A percentile compares a stretch with the other conserved stretches of the same genome.
Conservation (phyloP, 2,113 vertebrate genomes). For the Chionodraco myersi region DNA sequence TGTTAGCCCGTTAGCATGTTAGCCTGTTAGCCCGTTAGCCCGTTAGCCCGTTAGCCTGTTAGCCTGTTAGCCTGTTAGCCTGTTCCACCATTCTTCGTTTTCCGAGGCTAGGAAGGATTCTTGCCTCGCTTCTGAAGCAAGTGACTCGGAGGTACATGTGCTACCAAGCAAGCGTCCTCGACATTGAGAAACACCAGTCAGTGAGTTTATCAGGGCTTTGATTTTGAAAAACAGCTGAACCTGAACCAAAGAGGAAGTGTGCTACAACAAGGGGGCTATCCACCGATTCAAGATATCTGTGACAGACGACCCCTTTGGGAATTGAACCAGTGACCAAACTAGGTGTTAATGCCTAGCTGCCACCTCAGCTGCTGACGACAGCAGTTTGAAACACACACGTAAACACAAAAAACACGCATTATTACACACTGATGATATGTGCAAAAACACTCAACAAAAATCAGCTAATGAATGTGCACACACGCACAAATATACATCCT, state of each 20-base stretch:
- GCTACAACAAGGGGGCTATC: background rate
- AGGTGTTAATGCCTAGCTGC: slow-evolving; percentile 10
- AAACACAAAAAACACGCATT: background rate
- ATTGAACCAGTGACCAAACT: background rate
- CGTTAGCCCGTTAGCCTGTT: too few species aligned
- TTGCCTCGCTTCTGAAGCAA: too few species aligned
- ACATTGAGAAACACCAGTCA: background rate
- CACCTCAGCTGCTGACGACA: slow-evolving; percentile 41
- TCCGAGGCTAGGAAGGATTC: too few species aligned
- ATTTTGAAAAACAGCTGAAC: background rate
- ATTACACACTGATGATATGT: background rate
- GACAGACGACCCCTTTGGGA: background rate
- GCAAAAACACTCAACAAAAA: background rate
- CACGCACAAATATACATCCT: background rate
- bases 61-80: too few species aligned
- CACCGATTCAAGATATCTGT: background rate
- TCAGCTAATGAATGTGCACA: background rate
- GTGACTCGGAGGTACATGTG: too few species aligned
- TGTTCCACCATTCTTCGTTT: too few species aligned
- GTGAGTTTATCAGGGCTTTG: background rate
- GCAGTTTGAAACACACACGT: slow-evolving; percentile 7
- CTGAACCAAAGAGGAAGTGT: background rate
- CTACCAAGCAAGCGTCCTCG: too few species aligned
- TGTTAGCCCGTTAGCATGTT: too few species aligned
- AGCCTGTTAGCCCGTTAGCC: too few species aligned